Conservation (phyloP, 2,888 invertebrate genomes). For the Dorcus hopei region DNA sequence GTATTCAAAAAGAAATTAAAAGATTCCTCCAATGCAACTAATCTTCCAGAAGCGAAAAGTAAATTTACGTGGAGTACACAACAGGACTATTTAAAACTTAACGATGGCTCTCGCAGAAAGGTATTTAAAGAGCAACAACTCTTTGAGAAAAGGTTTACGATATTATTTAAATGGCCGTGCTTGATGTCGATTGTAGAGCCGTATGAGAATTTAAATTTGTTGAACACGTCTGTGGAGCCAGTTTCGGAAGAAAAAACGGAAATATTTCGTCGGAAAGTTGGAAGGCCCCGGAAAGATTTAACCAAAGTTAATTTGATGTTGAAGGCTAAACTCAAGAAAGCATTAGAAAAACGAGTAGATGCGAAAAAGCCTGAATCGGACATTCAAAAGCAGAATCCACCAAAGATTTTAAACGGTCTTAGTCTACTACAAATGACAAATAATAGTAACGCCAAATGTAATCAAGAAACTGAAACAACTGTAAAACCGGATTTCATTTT, state of each 20-base stretch:
- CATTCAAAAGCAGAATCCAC: not conserved
- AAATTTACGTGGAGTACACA: not conserved
- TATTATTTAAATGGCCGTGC: slow-evolving; percentile 25
- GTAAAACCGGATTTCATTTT: no score
- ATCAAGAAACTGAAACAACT: no score
- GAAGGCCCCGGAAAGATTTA: slow-evolving; percentile 19
- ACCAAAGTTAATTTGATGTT: slow-evolving; percentile 18
- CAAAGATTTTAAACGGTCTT: no score
- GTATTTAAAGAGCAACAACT: slow-evolving; percentile 7
- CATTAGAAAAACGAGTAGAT: not conserved
- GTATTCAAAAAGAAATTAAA: slow-evolving; percentile 17
- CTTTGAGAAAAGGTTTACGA: slow-evolving; percentile 16
- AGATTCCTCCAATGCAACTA: not conserved
- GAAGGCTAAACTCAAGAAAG: slow-evolving; percentile 12
- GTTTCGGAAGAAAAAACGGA: not conserved
- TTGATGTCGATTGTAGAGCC: slow-evolving; percentile 17
- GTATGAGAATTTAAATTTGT: slow-evolving; percentile 3
- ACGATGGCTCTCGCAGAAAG: not conserved
- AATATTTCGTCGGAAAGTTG: slow-evolving; percentile 3
- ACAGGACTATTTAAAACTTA: not conserved
- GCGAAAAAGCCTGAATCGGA: not conserved
- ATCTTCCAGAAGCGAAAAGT: not conserved
- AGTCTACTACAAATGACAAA: no score
- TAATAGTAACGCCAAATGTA: no score
- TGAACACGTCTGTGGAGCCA: not conserved